A percentile compares a stretch with the other conserved stretches of the same genome.
Conservation (phyloP, 1,140 invertebrate genomes). For the Lasioglossum baleicum region DNA sequence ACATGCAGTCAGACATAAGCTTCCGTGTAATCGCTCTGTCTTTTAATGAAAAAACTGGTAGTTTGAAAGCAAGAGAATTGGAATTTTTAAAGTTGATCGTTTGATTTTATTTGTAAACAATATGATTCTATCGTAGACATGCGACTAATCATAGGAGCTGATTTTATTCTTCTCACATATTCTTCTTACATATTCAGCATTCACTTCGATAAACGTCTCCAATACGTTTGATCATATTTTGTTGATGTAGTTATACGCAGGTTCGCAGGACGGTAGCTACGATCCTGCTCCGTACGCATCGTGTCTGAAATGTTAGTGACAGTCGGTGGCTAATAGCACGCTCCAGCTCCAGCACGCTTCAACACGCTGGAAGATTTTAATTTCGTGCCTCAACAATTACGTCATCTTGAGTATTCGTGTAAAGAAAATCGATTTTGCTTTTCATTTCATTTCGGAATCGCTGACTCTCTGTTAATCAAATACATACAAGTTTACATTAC, state of each 20-base stretch:
- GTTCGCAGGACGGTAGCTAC: not conserved
- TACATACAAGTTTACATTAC: not conserved
- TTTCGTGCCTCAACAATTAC: not conserved
- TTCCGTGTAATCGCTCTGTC: no score
- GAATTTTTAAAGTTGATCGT: no score
- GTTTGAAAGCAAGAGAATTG: no score
- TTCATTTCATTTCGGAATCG: not conserved
- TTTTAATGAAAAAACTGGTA: no score
- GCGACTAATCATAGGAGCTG: not conserved
- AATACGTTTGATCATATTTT: not conserved
- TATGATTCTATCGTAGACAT: not conserved
- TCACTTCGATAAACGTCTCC: not conserved
- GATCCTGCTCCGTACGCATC: constrained; percentile 14
- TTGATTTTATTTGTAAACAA: no score
- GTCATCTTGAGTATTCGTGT: not conserved
- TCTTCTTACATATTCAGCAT: no score
- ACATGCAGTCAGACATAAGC: no score
- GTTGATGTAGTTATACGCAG: not conserved
- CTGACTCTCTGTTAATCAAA: not conserved
- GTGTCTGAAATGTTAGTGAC: constrained; percentile 30
- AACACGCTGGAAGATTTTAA: constrained; percentile 6
- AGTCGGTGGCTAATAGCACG: constrained; percentile 30
- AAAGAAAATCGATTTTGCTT: not conserved
- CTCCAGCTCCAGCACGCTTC: constrained; percentile 37
- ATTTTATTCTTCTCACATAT: not conserved